These are phyloP conservation scores for Cyprinodon tularosa DNA, from an alignment of 2,113 vertebrate species.

Conservation along the genomic window DNA sequence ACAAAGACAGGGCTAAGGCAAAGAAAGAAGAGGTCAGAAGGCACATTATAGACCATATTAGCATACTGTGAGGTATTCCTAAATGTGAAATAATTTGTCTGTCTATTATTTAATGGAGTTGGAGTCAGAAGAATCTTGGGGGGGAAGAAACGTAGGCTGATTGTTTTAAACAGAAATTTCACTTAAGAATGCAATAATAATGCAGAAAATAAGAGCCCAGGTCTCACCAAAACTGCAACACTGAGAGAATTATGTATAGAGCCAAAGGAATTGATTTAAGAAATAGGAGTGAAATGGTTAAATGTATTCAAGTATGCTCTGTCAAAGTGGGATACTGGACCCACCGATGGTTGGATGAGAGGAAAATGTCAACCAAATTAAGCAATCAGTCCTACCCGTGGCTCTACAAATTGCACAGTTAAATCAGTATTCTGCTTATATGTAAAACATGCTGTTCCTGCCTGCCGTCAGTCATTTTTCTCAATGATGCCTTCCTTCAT, in stretches of 20 bases:
- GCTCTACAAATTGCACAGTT: constrained; percentile 1
- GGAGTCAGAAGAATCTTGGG: constrained; percentile 3
- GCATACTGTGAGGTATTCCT: constrained; percentile 28
- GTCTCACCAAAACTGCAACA: constrained; percentile 40
- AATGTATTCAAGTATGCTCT: constrained; percentile 36
- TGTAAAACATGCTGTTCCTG: constrained; percentile 23
- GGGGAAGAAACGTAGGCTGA: neutral
- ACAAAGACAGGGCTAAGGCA: constrained; percentile 45
- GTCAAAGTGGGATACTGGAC: constrained; percentile 13
- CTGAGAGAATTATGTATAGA: constrained; percentile 35
- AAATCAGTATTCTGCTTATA: constrained; percentile 28
- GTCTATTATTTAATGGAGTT: constrained; percentile 18
- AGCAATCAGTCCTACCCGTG: neutral
- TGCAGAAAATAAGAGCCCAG: constrained; percentile 45
- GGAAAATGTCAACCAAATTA: neutral
- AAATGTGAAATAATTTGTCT: constrained; percentile 28
- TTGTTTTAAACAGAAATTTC: constrained; percentile 43
- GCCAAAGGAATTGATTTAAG: constrained; percentile 34
- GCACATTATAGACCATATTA: constrained; percentile 16
- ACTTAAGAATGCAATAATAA: constrained; percentile 52
- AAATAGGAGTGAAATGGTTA: constrained; percentile 34
- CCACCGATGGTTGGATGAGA: constrained; percentile 1
- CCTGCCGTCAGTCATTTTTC: constrained; percentile 36
- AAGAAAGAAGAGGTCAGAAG: constrained; percentile 33
- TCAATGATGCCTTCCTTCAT: constrained; percentile 11